These are phyloP conservation scores for Gastrophryne carolinensis DNA, from an alignment of 2,797 vertebrate species.

Conservation along the genomic window DNA sequence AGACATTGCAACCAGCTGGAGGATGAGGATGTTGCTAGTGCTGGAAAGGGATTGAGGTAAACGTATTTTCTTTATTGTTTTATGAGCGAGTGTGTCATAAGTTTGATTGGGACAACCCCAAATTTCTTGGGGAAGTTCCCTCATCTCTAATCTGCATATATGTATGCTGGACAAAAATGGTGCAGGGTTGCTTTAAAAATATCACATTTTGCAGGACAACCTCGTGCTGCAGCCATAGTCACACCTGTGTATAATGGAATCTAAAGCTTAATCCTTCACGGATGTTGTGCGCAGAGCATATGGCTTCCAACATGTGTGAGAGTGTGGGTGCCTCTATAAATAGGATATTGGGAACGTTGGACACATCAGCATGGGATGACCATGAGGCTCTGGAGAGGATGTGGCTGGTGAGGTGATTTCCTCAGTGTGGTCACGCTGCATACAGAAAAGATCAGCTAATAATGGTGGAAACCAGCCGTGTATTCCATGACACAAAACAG, in stretches of 20 bases:
- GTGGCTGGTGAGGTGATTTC: constrained; percentile 16
- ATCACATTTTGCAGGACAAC: no score
- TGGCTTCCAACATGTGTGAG: background rate
- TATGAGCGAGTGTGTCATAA: no score
- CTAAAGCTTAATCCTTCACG: background rate
- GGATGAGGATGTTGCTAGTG: no score
- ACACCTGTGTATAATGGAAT: background rate
- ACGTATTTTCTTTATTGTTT: no score
- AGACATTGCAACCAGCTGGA: no score
- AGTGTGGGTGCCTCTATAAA: background rate
- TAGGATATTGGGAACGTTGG: constrained; percentile 1
- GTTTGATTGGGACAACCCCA: no score
- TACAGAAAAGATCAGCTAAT: constrained; percentile 2
- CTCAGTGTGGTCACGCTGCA: background rate
- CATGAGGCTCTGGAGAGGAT: constrained; percentile 4
- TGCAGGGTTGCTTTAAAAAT: no score
- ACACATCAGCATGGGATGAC: constrained; percentile 4
- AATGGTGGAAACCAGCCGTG: background rate
- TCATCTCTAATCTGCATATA: no score
- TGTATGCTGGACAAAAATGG: no score
- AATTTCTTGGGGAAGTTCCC: no score
- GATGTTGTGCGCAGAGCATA: background rate
- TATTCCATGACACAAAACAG: background rate
- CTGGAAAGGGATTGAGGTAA: no score
- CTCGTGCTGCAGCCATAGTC: no score